Base-by-base conservation (phyloP, 2,113 vertebrate species). In the Todiramphus chloris region DNA sequence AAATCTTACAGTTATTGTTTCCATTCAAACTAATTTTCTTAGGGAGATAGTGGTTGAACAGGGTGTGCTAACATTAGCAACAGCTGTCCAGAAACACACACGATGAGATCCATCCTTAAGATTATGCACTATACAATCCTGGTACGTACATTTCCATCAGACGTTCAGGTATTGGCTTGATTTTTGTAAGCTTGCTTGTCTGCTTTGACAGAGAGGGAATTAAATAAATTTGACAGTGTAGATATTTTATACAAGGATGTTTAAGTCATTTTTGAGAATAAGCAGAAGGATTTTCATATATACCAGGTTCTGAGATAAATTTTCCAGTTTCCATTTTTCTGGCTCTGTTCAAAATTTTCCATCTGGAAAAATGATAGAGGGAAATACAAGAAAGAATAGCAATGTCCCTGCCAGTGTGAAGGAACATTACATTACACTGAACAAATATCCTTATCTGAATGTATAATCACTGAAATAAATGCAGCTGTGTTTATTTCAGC, bases 401-500 rank as follows among this genome's bases (percentile, higher is more conserved):
- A 91, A 82, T 92, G 83, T 96, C 86, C 93, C 91, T 93, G 92
- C 96, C 91, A 95, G 90, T 90, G 84, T 89, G 90, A 94, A 94
- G 95, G 90, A 96, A 95, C 95, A 95, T 95, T 94, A 78, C 90
- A 92, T 93, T 96, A 90, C 93, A 89, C 66, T 55, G 93, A 95
- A 84, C 79, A 96, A 92, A 97, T 96, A 90, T 94, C 90, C 94
- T 93, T 97, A 90, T 96, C 93, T 96, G 94, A 96, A 95, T 95
- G 77, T 96, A 95, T 92, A 97, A 96, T 97, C 96, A 97, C 80
- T 92, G 92, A 89, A 92, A 94, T 96, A 97, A 97, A 97, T 97
- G 97, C 95, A 96, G 97, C 95, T 96, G 96, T 97, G 96, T 95
- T 96, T 97, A 96, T 96, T 96, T 93, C 94, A 83, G 95, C 85